Conservation (phyloP, 2,797 vertebrate species). For the Loriculus beryllinus region DNA sequence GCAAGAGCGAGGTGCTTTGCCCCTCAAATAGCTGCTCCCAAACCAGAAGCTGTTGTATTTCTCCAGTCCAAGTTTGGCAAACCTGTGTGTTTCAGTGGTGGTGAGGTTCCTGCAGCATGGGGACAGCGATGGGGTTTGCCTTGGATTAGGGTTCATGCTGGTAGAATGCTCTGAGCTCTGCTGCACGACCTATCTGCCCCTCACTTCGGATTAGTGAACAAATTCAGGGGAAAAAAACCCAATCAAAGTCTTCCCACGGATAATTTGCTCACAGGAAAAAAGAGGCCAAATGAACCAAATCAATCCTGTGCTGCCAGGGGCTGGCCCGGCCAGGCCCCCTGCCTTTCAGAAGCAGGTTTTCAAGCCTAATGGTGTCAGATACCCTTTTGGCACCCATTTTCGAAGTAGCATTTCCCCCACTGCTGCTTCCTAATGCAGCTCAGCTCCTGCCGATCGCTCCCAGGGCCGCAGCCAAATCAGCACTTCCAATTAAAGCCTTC, state of each 20-base stretch:
- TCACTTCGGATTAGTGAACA: background rate
- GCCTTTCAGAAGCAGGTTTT: slow-evolving; percentile 30
- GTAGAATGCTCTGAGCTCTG: background rate
- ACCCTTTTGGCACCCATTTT: slow-evolving; percentile 58
- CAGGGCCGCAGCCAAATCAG: slow-evolving; percentile 73
- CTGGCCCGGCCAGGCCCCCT: background rate
- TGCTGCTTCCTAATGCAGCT: slow-evolving; percentile 73
- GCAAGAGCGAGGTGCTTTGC: accelerated
- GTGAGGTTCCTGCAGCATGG: background rate
- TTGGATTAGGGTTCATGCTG: accelerated
- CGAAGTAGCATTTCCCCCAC: slow-evolving; percentile 20
- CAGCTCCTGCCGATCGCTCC: slow-evolving; percentile 77
- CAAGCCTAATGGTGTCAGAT: slow-evolving; percentile 45
- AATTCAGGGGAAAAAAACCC: background rate
- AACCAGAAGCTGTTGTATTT: accelerated
- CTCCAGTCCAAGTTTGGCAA: accelerated
- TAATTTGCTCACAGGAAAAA: background rate
- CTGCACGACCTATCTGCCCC: background rate
- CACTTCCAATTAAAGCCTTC: slow-evolving; percentile 74
- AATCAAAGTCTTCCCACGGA: background rate
- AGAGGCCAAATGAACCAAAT: background rate
- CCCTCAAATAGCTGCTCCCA: background rate
- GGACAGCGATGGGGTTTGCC: background rate
- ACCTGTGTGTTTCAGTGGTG: accelerated
- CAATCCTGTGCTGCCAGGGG: background rate